phyloP scores from a whole-genome alignment of 2,888 invertebrate genomes.

The Gortyna flavago region DNA sequence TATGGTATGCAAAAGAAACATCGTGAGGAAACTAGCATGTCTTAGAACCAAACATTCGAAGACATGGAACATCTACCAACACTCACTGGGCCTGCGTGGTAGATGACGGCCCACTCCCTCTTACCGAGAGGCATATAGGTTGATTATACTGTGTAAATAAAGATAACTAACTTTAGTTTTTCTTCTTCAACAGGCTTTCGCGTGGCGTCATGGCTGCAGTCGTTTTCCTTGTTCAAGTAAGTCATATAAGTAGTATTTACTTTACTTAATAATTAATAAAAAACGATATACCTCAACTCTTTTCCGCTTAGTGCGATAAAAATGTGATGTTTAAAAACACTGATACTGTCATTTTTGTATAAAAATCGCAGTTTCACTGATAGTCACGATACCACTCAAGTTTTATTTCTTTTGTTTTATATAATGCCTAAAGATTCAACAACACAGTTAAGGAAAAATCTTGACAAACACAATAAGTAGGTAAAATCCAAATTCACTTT shows the following conservation, averaged over 20 bases:
- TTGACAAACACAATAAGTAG: neutral
- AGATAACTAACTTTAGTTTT: neutral
- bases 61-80: no score
- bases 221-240: conserved; percentile 29
- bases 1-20: no score
- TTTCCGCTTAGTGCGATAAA: neutral
- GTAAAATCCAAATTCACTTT: neutral
- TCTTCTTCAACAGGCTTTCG: conserved; percentile 39
- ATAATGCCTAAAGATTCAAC: neutral
- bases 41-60: no score
- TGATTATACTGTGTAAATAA: neutral
- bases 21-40: no score
- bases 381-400: no score
- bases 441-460: neutral
- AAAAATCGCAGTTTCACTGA: neutral
- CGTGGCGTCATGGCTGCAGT: conserved; percentile 45
- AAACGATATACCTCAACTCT: neutral
- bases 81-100: no score
- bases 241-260: neutral
- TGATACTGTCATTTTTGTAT: neutral
- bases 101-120: no score
- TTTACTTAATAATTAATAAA: neutral
- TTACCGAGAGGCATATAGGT: no score
- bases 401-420: neutral
- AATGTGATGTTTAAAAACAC: neutral